phyloP scores from a whole-genome alignment of 2,113 vertebrate species.

The Gnathonemus longibarbis region DNA sequence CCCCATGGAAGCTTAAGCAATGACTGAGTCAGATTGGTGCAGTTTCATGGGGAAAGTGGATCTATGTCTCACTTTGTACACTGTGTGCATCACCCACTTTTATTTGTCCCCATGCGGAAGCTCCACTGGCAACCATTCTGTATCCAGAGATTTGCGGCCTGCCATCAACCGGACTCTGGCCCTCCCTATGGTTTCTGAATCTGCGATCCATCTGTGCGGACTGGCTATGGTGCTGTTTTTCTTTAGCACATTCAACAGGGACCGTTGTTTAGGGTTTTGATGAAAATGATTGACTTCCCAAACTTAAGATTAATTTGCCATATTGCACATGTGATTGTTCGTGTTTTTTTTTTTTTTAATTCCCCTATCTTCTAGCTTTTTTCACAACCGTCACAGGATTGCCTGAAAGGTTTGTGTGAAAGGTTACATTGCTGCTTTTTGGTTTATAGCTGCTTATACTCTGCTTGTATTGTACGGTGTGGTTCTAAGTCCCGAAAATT shows the following conservation, averaged over 20 bases:
- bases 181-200: not conserved
- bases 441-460: not conserved
- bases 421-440: not conserved
- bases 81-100: not conserved
- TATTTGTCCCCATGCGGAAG: not conserved
- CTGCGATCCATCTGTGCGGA: not conserved
- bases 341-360: not conserved
- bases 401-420: not conserved
- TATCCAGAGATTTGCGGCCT: not conserved
- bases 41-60: not conserved
- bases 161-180: not conserved
- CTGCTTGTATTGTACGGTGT: not conserved
- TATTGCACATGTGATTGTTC: not conserved
- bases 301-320: not conserved
- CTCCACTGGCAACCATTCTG: no score
- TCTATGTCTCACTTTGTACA: not conserved
- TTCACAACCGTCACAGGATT: not conserved
- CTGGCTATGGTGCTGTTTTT: not conserved
- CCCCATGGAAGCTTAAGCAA: not conserved
- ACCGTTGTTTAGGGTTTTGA: not conserved
- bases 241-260: not conserved
- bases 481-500: not conserved
- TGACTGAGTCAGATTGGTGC: not conserved
- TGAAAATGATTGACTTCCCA: not conserved
- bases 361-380: not conserved